Evolutionary conservation across 2,888 invertebrate genomes (phyloP), one percentile per base, ranked within the genome.

Genomic region (Caenorhabditis plicata): DNA sequence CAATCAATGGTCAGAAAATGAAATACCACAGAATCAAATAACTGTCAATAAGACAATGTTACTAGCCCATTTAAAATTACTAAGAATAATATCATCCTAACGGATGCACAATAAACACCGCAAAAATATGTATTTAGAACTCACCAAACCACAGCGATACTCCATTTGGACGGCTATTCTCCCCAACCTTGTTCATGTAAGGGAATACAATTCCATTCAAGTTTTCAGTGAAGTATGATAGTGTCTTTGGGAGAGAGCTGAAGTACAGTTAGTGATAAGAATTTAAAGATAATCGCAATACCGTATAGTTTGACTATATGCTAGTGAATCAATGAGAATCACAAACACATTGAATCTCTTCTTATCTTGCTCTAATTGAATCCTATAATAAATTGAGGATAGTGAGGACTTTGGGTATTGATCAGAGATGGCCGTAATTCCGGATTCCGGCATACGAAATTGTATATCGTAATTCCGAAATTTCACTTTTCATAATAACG

Each of bases 101-200:
- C n/a, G n/a, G n/a, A n/a, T n/a, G n/a, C n/a, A 32, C 15, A 25
- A 42, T 11, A 9, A 42, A 7, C 9, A 20, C 17, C 43, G 15
- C 8, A 20, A 26, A 26, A 29, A 46, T 8, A n/a, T 29, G 3
- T 17, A 27, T 26, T 13, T 20, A 8, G 8, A 39, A 29, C 51
- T 31, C 13, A 64, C 68, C 68, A 46, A 58, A 64, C 61, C 60
- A 64, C n/a, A 73, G 44, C 1, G 65, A 64, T 40, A 67, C 45
- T 15, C 66, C 72, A 60, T 74, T 74, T n/a, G 74, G 74, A 13
- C 64, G 60, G 43, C 64, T 64, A 45, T 74, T 74, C 19, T 60
- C 39, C 4, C 68, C 74, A n/a, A 72, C 43, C 57, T 74, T 74
- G 55, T 74, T 74, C 49, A 74, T 48, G 48, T 71, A 64, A 1